phyloP scores from a whole-genome alignment of 2,797 vertebrate genomes.

The Furcifer pardalis region DNA sequence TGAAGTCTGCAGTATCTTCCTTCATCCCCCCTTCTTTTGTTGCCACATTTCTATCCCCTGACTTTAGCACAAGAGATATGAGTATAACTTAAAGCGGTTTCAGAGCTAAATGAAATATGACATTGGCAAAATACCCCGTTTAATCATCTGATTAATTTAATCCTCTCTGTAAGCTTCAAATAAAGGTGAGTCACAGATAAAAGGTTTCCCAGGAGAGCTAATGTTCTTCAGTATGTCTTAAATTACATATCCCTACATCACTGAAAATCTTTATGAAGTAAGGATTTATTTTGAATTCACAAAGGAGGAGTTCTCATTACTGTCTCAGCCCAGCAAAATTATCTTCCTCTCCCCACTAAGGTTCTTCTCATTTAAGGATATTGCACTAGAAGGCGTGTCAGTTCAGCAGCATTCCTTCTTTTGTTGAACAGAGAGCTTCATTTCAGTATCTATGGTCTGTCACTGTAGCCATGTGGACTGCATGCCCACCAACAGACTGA shows the following conservation, averaged over 20 bases:
- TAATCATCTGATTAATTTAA: conserved; percentile 64
- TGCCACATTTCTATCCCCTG: background rate
- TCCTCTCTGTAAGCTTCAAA: conserved; percentile 53
- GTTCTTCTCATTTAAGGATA: background rate
- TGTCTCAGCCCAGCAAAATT: background rate
- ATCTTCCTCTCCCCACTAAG: background rate
- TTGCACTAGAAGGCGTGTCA: background rate
- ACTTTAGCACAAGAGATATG: background rate
- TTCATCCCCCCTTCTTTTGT: background rate
- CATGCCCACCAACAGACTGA: background rate
- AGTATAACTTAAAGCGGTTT: conserved; percentile 33
- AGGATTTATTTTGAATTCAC: conserved; percentile 38
- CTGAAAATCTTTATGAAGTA: conserved; percentile 32
- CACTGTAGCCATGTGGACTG: rapidly evolving
- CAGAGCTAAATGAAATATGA: conserved; percentile 56
- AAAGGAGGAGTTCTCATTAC: background rate
- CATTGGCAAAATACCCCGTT: conserved; percentile 46
- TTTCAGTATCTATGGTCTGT: background rate
- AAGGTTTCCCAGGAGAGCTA: conserved; percentile 43
- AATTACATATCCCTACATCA: conserved; percentile 25
- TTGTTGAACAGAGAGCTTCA: background rate
- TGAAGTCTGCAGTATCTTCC: background rate
- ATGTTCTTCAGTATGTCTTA: conserved; percentile 9
- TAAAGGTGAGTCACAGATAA: conserved; percentile 48
- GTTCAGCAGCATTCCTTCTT: background rate